Conservation (phyloP, 1,140 invertebrate species). For the Antheraea mylitta region DNA sequence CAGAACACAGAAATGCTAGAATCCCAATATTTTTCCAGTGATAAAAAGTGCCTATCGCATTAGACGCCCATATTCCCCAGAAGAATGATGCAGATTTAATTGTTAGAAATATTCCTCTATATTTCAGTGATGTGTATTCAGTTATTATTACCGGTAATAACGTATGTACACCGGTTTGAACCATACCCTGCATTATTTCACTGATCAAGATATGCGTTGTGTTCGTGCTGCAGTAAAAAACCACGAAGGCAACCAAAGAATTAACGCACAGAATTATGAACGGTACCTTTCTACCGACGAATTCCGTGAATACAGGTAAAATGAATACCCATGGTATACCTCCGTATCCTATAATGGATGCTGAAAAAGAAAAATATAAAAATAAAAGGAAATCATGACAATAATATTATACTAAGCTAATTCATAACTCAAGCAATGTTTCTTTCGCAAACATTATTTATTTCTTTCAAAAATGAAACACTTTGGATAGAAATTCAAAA, state of each 20-base stretch:
- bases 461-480: too few relatives aligned
- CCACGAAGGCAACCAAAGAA: slow-evolving; percentile 4
- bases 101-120: slow-evolving; percentile 24
- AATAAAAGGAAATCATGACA: neutral
- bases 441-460: too few relatives aligned
- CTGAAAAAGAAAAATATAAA: slow-evolving; percentile 15
- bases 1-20: slow-evolving; percentile 16
- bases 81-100: slow-evolving; percentile 21
- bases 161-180: slow-evolving; percentile 12
- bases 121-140: slow-evolving; percentile 26
- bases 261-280: slow-evolving; percentile 16
- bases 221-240: slow-evolving; percentile 19
- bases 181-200: slow-evolving; percentile 20
- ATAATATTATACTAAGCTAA: neutral
- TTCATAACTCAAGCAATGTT: too few relatives aligned
- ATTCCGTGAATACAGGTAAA: slow-evolving; percentile 14
- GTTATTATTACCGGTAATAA: slow-evolving; percentile 16
- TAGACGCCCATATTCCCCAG: slow-evolving; percentile 27
- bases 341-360: slow-evolving; percentile 18
- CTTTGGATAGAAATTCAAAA: too few relatives aligned
- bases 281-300: slow-evolving; percentile 18
- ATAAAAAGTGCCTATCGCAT: slow-evolving; percentile 25
- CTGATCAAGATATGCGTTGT: slow-evolving; percentile 20
- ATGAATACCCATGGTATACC: slow-evolving; percentile 20
- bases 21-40: slow-evolving; percentile 18